Conservation (phyloP, 2,888 invertebrate species). For the Deilephila elpenor region DNA sequence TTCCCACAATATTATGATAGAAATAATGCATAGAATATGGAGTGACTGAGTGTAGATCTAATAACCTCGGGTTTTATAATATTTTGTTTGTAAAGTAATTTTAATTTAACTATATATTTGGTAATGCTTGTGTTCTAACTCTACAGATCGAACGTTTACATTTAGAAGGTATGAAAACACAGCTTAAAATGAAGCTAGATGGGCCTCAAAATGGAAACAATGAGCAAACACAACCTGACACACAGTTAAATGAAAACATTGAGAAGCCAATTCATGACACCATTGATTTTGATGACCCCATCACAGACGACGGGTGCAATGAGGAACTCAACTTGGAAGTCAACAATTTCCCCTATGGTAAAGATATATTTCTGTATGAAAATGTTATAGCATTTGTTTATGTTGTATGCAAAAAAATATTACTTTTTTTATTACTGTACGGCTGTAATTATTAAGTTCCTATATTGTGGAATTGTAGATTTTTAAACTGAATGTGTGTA, state of each 20-base stretch:
- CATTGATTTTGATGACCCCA: constrained; percentile 30
- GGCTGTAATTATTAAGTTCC: too few species aligned
- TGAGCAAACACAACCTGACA: neutral
- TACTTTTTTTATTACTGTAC: too few species aligned
- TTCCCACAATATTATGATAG: too few species aligned
- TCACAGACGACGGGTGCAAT: constrained; percentile 49
- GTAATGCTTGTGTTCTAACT: neutral
- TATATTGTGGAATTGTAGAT: too few species aligned
- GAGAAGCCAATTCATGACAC: neutral
- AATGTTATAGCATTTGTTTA: too few species aligned
- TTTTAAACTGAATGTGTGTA: too few species aligned
- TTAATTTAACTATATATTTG: too few species aligned
- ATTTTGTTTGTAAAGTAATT: too few species aligned
- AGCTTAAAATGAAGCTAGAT: constrained; percentile 26
- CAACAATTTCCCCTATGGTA: constrained; percentile 54
- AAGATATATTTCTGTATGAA: constrained; percentile 34
- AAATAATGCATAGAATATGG: too few species aligned
- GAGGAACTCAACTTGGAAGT: constrained; percentile 61
- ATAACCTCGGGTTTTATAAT: too few species aligned
- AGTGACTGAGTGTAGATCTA: too few species aligned
- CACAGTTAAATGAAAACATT: neutral
- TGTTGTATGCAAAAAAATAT: too few species aligned
- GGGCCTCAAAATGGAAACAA: constrained; percentile 14
- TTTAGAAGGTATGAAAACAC: constrained; percentile 60
- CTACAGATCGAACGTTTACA: constrained; percentile 73